phyloP scores from a whole-genome alignment of 1,140 invertebrate genomes.

The Chymomyza costata region DNA sequence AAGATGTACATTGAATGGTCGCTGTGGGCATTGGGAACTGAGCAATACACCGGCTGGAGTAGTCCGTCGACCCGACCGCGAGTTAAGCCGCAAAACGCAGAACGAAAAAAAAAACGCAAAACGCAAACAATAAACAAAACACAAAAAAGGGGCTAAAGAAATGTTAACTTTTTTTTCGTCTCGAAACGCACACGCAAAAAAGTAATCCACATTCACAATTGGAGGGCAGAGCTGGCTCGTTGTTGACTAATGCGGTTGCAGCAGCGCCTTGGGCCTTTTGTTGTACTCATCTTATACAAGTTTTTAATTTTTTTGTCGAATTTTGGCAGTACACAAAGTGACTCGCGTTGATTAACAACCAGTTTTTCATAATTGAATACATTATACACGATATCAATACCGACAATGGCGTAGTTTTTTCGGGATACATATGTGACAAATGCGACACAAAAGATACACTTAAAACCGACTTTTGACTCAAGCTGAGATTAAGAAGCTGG shows the following conservation, averaged over 20 bases:
- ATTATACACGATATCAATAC: conserved; percentile 59
- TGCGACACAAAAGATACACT: too few species aligned
- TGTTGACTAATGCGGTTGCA: conserved; percentile 1
- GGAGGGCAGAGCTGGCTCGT: conserved; percentile 36
- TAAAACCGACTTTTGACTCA: too few species aligned
- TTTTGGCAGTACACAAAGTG: conserved; percentile 44
- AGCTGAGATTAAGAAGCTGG: too few species aligned
- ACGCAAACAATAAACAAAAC: background rate
- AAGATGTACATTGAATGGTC: conserved; percentile 1
- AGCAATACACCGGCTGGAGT: too few species aligned
- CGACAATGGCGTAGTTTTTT: too few species aligned
- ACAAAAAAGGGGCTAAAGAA: conserved; percentile 14
- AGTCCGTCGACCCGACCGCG: conserved; percentile 1
- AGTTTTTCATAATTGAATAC: conserved; percentile 31
- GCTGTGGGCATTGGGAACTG: too few species aligned
- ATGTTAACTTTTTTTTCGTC: conserved; percentile 25
- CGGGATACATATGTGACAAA: too few species aligned
- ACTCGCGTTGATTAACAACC: conserved; percentile 52
- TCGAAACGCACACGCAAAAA: conserved; percentile 51
- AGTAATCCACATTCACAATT: conserved; percentile 58
- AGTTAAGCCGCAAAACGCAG: conserved; percentile 7
- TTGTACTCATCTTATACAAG: conserved; percentile 49
- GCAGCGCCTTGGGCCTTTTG: conserved; percentile 1
- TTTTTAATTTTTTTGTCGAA: conserved; percentile 43
- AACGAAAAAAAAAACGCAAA: conserved; percentile 6